Evolutionary conservation across 1,140 invertebrate genomes (phyloP), one percentile per base, ranked within the genome.

Genomic region (Calycopis cecrops): DNA sequence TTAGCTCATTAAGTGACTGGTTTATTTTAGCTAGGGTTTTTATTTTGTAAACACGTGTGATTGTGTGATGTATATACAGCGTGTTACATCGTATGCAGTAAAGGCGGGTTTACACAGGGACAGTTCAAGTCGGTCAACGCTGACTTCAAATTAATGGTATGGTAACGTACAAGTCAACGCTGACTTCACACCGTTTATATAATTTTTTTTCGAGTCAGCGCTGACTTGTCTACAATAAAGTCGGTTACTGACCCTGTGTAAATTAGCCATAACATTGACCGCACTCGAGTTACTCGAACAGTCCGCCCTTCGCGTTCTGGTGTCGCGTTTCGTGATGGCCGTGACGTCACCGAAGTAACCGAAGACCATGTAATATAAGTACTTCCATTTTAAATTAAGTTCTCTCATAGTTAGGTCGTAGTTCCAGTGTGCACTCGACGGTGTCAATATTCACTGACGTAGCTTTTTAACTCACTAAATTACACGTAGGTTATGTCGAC

Each of bases 31-130:
- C 80, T 82, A 84, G 75, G 67, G 69, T 63, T 67, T 28, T 76
- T 79, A 79, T 79, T 84, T 84, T 75, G 73, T 87, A 84, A 79
- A 83, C 76, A 79, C 68, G 82, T 81, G 79, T 84, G 81, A 73
- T 71, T 84, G 84, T 81, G 83, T 81, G 74, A 73, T 86, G 80
- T 85, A 81, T 79, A 84, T 81, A 79, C 40, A 17, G 40, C 17
- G 40, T 18, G 40, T 44, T 44, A 12, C 71, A 62, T 44, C 68
- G 66, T 62, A 61, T 71, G 66, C 40, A 28, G 52, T 21, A 28
- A 21, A 21, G 14, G 35, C 18, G 37, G 11, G 35, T 14, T 12
- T 10, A 42, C 12, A 18, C 18, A 16, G 16, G 50, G 17, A 9
- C 37, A 35, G 35, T 37, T 4, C 35, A 10, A 2, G 9, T 4